phyloP scores from a whole-genome alignment of 2,797 vertebrate species.

The Sebastes aleutianus region DNA sequence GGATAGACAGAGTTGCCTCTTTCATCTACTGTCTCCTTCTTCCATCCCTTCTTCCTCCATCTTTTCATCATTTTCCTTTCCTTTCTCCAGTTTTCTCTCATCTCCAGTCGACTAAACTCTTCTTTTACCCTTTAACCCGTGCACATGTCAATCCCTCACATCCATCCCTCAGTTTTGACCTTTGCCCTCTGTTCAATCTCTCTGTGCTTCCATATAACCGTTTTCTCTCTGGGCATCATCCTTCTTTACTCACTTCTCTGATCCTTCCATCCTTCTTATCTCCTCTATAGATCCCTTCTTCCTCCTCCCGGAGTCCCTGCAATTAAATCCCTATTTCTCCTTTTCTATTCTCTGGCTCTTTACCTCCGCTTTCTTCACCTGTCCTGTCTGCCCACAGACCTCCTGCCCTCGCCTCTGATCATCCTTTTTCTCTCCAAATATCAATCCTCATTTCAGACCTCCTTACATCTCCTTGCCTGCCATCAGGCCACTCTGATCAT shows the following conservation, averaged over 20 bases:
- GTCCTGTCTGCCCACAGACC: slow-evolving; percentile 17
- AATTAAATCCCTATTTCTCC: slow-evolving; percentile 32
- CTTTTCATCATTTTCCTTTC: neutral
- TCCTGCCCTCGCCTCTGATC: slow-evolving; percentile 33
- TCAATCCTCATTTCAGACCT: slow-evolving; percentile 51
- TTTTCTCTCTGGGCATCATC: slow-evolving; percentile 18
- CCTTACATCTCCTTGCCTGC: slow-evolving; percentile 51
- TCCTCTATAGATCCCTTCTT: neutral
- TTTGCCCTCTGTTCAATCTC: slow-evolving; percentile 21
- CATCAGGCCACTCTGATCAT: slow-evolving; percentile 59
- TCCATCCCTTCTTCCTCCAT: neutral
- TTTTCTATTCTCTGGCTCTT: slow-evolving; percentile 9
- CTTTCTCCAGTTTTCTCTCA: neutral
- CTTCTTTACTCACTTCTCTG: slow-evolving; percentile 10
- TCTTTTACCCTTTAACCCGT: slow-evolving; percentile 8
- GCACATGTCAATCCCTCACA: neutral
- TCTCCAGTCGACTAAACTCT: neutral
- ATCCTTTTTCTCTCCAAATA: slow-evolving; percentile 44
- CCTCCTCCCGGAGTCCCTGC: neutral
- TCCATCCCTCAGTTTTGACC: slow-evolving; percentile 1
- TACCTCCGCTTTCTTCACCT: slow-evolving; percentile 15
- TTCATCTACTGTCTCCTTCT: neutral
- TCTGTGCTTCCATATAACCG: neutral
- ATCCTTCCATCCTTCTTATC: slow-evolving; percentile 22
- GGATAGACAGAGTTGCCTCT: neutral